Base-by-base conservation (phyloP, 2,888 invertebrate genomes). In the Caenorhabditis becei region DNA sequence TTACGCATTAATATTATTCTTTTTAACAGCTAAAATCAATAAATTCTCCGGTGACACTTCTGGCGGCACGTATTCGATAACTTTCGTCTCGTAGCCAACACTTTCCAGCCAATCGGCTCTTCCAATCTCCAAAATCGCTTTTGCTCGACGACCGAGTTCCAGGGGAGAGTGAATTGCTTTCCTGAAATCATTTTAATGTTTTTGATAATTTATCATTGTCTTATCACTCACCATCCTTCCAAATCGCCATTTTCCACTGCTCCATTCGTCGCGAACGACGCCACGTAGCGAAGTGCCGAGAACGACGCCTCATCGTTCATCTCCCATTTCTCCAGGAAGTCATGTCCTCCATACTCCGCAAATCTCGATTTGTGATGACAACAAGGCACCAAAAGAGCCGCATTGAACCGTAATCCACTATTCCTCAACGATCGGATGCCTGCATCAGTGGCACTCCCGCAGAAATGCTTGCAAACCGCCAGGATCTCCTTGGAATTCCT, bases 361-460 rank as follows among this genome's bases (percentile, higher is more conserved):
- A 80, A 84, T 51, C 85, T 66, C 8, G 83, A 81, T 66, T 86
- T 89, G 75, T 89, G 89, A 80, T 88, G 88, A 66, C 89, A 89
- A 66, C 89, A 89, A 0, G 89, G 89, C 0, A 87, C 83, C 3
- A 89, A 66, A 24, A 87, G 80, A 18, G 89, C 85, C 53, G 86
- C 86, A 20, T 72, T 78, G 18, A 83, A 75, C 16, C 70, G 62
- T 1, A 85, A 51, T 3, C 80, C 78, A 59, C 78, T 74, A 35
- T 78, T 78, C n/a, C 23, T 20, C 23, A 82, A 54, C 14, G 78
- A 82, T 35, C 79, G 61, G 28, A 86, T 85, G 20, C 86, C 88
- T 0, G 84, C 86, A 70, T 89, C 89, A 8, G 88, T 89, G 8
- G 88, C 89, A 70, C 83, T 87, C 11, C 89, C 89, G 66, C 89